Base-by-base conservation (phyloP, 2,797 vertebrate species). In the Ispidina picta region DNA sequence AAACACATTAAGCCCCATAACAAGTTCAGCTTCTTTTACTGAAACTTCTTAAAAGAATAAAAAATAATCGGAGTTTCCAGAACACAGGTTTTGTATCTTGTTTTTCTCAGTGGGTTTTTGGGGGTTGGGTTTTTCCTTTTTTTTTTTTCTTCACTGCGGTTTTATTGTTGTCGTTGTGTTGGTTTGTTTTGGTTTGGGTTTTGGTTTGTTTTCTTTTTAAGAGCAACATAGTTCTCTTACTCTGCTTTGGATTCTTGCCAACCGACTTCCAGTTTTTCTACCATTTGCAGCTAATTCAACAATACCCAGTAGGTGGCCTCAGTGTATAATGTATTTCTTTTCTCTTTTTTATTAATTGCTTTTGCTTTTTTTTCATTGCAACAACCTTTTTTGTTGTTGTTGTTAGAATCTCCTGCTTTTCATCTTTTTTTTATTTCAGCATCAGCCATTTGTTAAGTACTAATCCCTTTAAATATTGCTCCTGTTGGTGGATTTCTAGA, bases 291-390 rank as follows among this genome's bases (percentile, higher is more conserved):
- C 68, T 82, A 89, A 76, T 82, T 89, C 83, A 82, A 54, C 8
- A 86, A 29, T 6, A 60, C 7, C 94, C 95, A 94, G 93, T 93
- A 96, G 95, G 86, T 96, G 94, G 91, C 93, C 93, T 76, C 95
- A 91, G 77, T 4, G 91, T 66, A 95, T 91, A 93, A 94, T 6
- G 15, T 46, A 96, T 93, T 37, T 93, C 33, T 60, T 92, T 12
- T 66, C 21, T 37, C 17, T 39, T 41, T 44, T 59, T 10, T 22
- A 28, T 15, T 13, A 37, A 56, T 44, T 62, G 44, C 52, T 25
- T 37, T 69, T 10, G 21, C 5, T 46, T 87, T 83, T 81, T 58
- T 81, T 58, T 60, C 44, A 62, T n/a, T 49, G 33, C 33, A 87
- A 33, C 21, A 33, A 48, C 26, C 84, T 37, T 28, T 56, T 62